These are phyloP conservation scores for Hoplostethus mediterraneus DNA, from an alignment of 2,797 vertebrate species.

Conservation along the genomic window DNA sequence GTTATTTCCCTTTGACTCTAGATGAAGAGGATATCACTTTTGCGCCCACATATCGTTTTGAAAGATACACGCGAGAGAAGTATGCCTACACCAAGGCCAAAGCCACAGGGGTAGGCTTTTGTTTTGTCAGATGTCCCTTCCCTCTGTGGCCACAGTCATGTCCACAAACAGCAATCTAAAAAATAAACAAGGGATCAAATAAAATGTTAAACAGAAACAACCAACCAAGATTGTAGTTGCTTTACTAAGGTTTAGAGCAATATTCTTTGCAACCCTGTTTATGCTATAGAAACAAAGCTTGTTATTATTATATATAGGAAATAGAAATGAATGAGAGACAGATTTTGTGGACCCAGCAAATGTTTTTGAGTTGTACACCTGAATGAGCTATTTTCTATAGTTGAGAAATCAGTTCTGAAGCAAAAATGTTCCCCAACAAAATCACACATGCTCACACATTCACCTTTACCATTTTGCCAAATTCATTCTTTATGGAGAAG, in stretches of 20 bases:
- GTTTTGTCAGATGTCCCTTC: slow-evolving; percentile 39
- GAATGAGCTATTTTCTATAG: background rate
- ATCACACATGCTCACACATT: background rate
- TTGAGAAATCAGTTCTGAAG: background rate
- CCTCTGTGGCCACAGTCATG: background rate
- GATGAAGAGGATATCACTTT: slow-evolving; percentile 98
- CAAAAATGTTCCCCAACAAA: background rate
- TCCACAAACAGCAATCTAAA: background rate
- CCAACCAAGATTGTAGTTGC: background rate
- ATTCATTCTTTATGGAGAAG: background rate
- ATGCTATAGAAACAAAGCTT: background rate
- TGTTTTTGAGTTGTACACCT: background rate
- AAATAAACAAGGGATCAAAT: background rate
- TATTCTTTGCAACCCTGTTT: background rate
- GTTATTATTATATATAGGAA: background rate
- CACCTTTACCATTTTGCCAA: background rate
- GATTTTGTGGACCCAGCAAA: background rate
- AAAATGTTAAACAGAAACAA: background rate
- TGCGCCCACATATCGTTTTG: slow-evolving; percentile 96
- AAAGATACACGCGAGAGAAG: slow-evolving; percentile 92
- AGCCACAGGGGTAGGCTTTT: slow-evolving; percentile 91
- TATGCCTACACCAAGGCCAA: slow-evolving; percentile 98
- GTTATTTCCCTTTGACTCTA: slow-evolving; percentile 71
- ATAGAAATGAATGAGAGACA: background rate
- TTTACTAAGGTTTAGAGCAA: slow-evolving; percentile 4